A percentile compares a stretch with the other conserved stretches of the same genome.
phyloP scores from a whole-genome alignment of 1,140 invertebrate species.

The Brachionus plicatilis region DNA sequence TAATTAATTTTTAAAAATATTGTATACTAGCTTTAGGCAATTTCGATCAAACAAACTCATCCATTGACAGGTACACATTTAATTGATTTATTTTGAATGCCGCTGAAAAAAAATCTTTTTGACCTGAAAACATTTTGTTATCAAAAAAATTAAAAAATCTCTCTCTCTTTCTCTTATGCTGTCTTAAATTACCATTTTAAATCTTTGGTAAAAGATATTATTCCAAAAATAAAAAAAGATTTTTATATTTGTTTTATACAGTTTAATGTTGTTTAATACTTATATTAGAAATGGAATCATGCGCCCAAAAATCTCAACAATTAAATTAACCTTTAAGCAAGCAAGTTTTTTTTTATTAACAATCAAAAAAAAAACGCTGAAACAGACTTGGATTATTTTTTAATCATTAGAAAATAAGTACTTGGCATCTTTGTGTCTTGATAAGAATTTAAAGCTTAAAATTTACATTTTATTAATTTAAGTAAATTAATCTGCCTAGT shows the following conservation, averaged over 20 bases:
- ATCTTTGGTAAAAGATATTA: background rate
- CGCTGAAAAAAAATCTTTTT: background rate
- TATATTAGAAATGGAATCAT: background rate
- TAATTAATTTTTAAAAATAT: background rate
- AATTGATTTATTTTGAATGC: background rate
- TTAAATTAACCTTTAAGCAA: slow-evolving; percentile 1
- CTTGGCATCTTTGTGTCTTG: background rate
- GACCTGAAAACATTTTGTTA: background rate
- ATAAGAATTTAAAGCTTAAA: background rate
- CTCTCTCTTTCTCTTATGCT: background rate
- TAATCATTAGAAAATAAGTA: background rate
- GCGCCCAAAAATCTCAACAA: background rate
- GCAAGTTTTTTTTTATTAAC: background rate
- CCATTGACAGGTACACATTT: background rate
- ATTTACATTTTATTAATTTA: background rate
- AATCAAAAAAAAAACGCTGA: background rate
- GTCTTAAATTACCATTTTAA: background rate
- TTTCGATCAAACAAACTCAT: background rate
- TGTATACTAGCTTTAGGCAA: background rate
- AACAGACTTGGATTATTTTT: background rate
- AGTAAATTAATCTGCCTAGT: no score
- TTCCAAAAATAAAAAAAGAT: background rate
- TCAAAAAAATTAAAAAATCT: background rate
- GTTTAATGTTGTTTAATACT: background rate
- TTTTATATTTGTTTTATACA: background rate